Conservation (phyloP, 2,888 invertebrate genomes). For the Cerceris rybyensis region DNA sequence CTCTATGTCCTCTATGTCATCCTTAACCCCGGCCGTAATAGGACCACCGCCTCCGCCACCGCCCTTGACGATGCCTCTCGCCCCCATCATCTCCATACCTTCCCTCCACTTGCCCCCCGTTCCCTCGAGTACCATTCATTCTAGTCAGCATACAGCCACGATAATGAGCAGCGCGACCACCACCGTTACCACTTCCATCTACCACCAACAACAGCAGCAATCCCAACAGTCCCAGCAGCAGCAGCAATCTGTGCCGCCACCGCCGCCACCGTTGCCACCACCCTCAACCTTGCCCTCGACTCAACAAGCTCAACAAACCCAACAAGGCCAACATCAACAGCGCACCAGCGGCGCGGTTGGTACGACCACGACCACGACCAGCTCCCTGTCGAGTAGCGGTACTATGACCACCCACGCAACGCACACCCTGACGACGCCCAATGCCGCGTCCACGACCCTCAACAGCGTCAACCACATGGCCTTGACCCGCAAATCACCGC, state of each 20-base stretch:
- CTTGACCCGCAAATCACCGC: slow-evolving; percentile 66
- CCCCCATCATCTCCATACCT: slow-evolving; percentile 75
- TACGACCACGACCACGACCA: slow-evolving; percentile 81
- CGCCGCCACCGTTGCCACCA: slow-evolving; percentile 25
- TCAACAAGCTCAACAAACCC: slow-evolving; percentile 33
- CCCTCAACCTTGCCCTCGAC: background rate
- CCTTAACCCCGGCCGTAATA: slow-evolving; percentile 68
- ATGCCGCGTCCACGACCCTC: slow-evolving; percentile 52
- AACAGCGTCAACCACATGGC: slow-evolving; percentile 62
- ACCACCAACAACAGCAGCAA: slow-evolving; percentile 56
- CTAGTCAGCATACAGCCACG: slow-evolving; percentile 78
- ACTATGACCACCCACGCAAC: slow-evolving; percentile 80
- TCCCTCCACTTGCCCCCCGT: slow-evolving; percentile 74
- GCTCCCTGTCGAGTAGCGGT: slow-evolving; percentile 81
- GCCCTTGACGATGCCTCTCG: slow-evolving; percentile 66
- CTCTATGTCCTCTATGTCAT: slow-evolving; percentile 69
- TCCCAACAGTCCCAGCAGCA: slow-evolving; percentile 21
- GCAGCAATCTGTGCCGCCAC: background rate
- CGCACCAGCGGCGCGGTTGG: slow-evolving; percentile 32
- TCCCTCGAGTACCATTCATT: slow-evolving; percentile 75
- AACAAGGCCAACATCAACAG: slow-evolving; percentile 42
- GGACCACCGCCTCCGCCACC: slow-evolving; percentile 63
- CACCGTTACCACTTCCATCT: slow-evolving; percentile 63
- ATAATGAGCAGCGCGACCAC: slow-evolving; percentile 70
- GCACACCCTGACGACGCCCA: slow-evolving; percentile 65